These are phyloP conservation scores for Ptilorrhoa leucosticta DNA, from an alignment of 2,113 vertebrate species.

Conservation along the genomic window DNA sequence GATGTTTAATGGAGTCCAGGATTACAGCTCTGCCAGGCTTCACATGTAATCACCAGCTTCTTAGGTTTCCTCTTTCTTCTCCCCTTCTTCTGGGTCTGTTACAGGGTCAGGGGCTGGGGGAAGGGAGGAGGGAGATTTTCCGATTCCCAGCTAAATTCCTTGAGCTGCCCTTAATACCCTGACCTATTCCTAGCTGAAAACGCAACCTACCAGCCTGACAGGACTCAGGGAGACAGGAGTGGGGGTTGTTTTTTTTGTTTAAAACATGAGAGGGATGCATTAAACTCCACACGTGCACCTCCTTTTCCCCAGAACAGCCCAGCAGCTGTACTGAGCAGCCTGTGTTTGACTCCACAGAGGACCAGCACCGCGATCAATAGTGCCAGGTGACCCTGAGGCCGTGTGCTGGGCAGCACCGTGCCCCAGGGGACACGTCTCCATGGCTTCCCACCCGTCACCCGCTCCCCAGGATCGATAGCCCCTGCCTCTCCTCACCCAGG, in stretches of 20 bases:
- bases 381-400: background rate
- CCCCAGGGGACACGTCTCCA: background rate
- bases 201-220: background rate
- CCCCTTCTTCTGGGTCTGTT: background rate
- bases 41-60: slow-evolving; percentile 33
- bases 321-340: background rate
- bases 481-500: background rate
- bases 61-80: slow-evolving; percentile 17
- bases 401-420: background rate
- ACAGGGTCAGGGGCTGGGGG: background rate
- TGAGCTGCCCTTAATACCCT: background rate
- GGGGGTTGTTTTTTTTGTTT: background rate
- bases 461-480: background rate
- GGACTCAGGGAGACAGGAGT: background rate
- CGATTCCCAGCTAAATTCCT: slow-evolving; percentile 24
- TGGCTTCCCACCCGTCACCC: background rate
- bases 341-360: background rate
- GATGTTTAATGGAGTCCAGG: slow-evolving; percentile 54
- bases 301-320: background rate
- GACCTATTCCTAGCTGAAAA: background rate
- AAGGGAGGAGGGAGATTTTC: background rate
- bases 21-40: slow-evolving; percentile 36
- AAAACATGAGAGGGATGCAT: background rate
- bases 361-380: background rate
- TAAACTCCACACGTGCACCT: background rate